These are phyloP conservation scores for Saguinus imperator DNA, from an alignment of 2,113 vertebrate species.

Conservation along the genomic window DNA sequence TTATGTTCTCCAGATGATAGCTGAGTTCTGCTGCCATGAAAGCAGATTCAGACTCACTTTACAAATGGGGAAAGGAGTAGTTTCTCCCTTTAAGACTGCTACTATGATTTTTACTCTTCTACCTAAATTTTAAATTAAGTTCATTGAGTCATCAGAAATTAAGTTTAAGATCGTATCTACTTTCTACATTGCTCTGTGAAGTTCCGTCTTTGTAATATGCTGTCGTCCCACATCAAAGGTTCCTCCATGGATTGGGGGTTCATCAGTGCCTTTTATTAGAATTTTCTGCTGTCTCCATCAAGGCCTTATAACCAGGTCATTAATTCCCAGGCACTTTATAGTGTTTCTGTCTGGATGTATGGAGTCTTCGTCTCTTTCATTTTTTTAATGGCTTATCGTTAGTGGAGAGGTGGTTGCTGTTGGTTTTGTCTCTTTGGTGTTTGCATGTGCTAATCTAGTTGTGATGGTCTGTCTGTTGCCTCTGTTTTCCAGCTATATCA, in stretches of 20 bases:
- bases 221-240: background rate
- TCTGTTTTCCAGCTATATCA: background rate
- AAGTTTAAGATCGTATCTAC: too few species aligned
- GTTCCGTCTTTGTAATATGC: background rate
- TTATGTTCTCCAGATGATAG: accelerated
- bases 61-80: background rate
- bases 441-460: background rate
- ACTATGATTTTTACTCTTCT: background rate
- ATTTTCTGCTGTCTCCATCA: background rate
- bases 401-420: background rate
- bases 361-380: accelerated
- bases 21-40: background rate
- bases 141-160: background rate
- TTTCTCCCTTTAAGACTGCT: background rate
- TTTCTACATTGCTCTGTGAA: background rate
- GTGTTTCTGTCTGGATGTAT: background rate
- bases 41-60: background rate
- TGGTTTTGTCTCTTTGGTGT: background rate
- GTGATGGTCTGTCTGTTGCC: background rate
- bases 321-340: background rate
- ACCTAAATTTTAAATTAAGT: background rate
- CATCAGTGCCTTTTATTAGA: accelerated
- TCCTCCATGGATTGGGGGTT: accelerated
- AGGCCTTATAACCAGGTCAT: too few species aligned
- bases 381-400: background rate